These are phyloP conservation scores for Nephrotoma appendiculata DNA, from an alignment of 2,888 invertebrate species.

Conservation along the genomic window DNA sequence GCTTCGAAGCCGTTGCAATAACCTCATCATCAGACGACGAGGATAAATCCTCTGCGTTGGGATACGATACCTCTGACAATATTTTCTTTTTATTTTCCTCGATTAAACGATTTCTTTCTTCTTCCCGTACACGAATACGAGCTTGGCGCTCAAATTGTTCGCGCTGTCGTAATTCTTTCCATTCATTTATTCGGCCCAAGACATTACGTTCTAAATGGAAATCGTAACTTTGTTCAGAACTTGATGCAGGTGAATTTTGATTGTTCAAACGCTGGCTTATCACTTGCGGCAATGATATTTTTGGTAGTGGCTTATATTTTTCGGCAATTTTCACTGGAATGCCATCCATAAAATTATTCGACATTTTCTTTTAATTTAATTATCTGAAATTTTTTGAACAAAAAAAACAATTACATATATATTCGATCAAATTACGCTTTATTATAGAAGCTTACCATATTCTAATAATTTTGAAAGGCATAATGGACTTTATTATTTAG, in stretches of 20 bases:
- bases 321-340: constrained; percentile 81
- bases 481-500: background rate
- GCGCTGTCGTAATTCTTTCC: constrained; percentile 47
- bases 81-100: constrained; percentile 41
- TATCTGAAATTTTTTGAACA: background rate
- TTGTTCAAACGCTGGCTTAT: constrained; percentile 38
- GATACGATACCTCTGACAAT: constrained; percentile 43
- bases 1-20: background rate
- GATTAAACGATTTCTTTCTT: constrained; percentile 39
- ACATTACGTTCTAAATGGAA: constrained; percentile 61
- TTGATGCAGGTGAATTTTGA: constrained; percentile 31
- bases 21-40: constrained; percentile 30
- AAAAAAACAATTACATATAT: background rate
- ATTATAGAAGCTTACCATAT: background rate
- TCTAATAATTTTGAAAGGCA: background rate
- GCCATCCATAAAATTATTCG: constrained; percentile 55
- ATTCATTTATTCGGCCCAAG: constrained; percentile 54
- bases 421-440: background rate
- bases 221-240: constrained; percentile 48
- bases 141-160: constrained; percentile 45
- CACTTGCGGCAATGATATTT: constrained; percentile 43
- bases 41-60: constrained; percentile 44
- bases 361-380: background rate
- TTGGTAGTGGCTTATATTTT: constrained; percentile 68
- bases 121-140: constrained; percentile 42